Conservation (phyloP, 2,113 vertebrate species). For the Tachysurus fulvidraco region DNA sequence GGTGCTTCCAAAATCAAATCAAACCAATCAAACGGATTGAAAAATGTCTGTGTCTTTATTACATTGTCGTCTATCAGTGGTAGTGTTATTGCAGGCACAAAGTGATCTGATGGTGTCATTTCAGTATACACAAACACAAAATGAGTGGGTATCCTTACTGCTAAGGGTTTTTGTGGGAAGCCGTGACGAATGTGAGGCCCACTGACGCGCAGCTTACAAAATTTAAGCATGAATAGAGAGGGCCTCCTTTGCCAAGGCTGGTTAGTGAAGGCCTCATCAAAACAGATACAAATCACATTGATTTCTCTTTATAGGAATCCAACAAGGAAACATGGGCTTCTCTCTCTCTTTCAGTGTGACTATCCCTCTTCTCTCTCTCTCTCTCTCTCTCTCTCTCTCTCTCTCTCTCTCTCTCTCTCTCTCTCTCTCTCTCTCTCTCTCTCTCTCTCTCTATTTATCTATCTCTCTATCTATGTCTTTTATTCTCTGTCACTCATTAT, state of each 20-base stretch:
- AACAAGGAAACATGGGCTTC: background rate
- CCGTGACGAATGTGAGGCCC: slow-evolving; percentile 67
- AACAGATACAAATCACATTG: slow-evolving; percentile 66
- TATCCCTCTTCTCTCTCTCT: background rate
- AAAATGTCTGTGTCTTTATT: background rate
- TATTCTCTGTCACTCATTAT: background rate
- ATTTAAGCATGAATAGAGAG: slow-evolving; percentile 66
- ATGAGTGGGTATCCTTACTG: slow-evolving; percentile 60
- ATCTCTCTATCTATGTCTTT: too few species aligned
- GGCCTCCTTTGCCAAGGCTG: slow-evolving; percentile 70
- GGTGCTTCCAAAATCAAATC: background rate
- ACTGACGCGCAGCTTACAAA: slow-evolving; percentile 68
- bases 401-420: background rate
- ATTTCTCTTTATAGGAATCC: slow-evolving; percentile 62
- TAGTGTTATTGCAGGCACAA: background rate
- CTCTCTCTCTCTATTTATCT: too few species aligned
- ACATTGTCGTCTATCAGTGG: background rate
- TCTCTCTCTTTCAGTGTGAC: too few species aligned
- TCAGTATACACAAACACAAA: slow-evolving; percentile 2
- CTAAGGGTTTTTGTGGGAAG: slow-evolving; percentile 63
- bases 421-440: too few species aligned
- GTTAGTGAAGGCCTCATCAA: slow-evolving; percentile 75
- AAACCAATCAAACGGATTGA: background rate
- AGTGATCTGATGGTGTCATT: slow-evolving; percentile 24
- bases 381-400: background rate